phyloP scores from a whole-genome alignment of 2,888 invertebrate species.

The Lottia scabra region DNA sequence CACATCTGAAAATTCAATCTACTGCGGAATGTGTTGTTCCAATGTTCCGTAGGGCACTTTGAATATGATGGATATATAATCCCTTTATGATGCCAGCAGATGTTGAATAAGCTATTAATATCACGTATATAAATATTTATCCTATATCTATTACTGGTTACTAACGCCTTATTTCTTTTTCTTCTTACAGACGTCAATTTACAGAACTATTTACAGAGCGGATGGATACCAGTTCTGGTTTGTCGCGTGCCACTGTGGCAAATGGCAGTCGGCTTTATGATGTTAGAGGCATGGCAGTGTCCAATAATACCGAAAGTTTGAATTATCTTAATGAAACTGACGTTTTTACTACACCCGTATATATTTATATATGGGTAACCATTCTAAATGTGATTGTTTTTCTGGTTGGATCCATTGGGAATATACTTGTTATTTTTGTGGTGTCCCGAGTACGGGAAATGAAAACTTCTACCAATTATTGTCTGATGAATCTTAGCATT shows the following conservation, averaged over 20 bases:
- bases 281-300: background rate
- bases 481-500: slow-evolving; percentile 91
- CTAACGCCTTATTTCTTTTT: too few relatives aligned
- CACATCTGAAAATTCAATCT: too few relatives aligned
- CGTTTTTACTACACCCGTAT: slow-evolving; percentile 69
- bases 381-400: slow-evolving; percentile 88
- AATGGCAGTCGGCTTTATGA: background rate
- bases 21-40: too few relatives aligned
- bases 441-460: slow-evolving; percentile 92
- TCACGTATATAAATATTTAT: too few relatives aligned
- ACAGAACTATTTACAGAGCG: background rate
- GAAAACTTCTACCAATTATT: slow-evolving; percentile 94
- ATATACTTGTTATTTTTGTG: slow-evolving; percentile 93
- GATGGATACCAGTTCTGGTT: background rate
- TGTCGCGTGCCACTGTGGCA: background rate
- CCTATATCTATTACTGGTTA: too few relatives aligned
- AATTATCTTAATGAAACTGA: background rate
- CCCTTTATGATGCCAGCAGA: too few relatives aligned
- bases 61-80: too few relatives aligned
- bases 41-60: too few relatives aligned
- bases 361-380: slow-evolving; percentile 90
- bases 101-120: too few relatives aligned
- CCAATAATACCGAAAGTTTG: background rate
- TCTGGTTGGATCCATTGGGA: slow-evolving; percentile 90
- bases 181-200: too few relatives aligned